These are phyloP conservation scores for Eucidaris tribuloides DNA, from an alignment of 35 echinoderm and acorn worm species.

Conservation along the genomic window DNA sequence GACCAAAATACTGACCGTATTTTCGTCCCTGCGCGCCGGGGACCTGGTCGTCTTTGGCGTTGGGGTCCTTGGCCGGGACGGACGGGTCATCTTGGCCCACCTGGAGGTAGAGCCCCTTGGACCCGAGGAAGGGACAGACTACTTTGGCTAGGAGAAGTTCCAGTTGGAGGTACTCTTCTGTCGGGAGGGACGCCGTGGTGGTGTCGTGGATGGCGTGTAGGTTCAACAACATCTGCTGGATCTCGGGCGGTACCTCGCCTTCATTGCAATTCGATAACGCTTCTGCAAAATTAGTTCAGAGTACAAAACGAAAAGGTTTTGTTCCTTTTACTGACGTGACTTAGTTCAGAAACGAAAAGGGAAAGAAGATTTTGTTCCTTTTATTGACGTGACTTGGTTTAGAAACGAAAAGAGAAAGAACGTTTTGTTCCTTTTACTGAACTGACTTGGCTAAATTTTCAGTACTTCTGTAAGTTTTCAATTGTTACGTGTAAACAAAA, in stretches of 20 bases:
- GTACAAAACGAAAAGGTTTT: too few relatives aligned
- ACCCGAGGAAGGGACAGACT: conserved; percentile 82
- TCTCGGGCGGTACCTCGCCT: conserved; percentile 54
- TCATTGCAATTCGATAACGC: conserved; percentile 40
- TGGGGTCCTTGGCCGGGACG: conserved; percentile 47
- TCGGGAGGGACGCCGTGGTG: conserved; percentile 11
- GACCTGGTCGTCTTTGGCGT: conserved; percentile 3
- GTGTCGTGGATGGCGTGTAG: conserved; percentile 76
- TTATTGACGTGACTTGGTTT: too few relatives aligned
- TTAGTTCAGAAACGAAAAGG: too few relatives aligned
- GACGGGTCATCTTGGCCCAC: conserved; percentile 63
- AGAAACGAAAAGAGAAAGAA: too few relatives aligned
- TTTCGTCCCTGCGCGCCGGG: neutral
- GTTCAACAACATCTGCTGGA: conserved; percentile 77
- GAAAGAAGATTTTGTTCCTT: too few relatives aligned
- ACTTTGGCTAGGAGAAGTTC: conserved; percentile 77
- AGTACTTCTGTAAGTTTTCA: too few relatives aligned
- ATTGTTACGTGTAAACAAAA: too few relatives aligned
- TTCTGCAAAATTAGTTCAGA: conserved; percentile 16
- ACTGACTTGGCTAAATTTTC: too few relatives aligned
- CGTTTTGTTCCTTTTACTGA: too few relatives aligned
- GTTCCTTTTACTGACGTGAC: too few relatives aligned
- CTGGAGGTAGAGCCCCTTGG: conserved; percentile 68
- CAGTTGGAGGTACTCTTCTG: conserved; percentile 65
- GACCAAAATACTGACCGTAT: conserved; percentile 17